Base-by-base conservation (phyloP, 1,140 invertebrate species). In the Zaprionus taronus region DNA sequence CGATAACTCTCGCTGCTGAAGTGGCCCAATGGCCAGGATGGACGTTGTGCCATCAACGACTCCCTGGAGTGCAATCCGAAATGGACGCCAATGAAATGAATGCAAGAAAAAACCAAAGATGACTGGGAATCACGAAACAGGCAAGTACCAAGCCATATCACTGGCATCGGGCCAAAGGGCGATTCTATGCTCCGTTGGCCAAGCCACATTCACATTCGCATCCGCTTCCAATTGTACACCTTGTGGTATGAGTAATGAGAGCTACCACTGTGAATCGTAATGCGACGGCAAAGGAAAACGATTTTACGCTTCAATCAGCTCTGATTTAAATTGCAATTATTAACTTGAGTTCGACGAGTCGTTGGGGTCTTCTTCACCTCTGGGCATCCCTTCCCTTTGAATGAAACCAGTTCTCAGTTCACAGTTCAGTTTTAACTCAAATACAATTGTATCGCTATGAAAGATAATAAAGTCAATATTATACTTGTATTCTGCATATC, bases 301-400 rank as follows among this genome's bases (percentile, higher is more conserved):
- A 90, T 90, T 90, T 90, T 91, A 80, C 85, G 82, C 86, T 90
- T 90, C 85, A 91, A 91, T 90, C 81, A 90, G 85, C 75, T 90
- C 77, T 90, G 85, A 90, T 90, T 90, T 91, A 91, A 90, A 90
- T 90, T 90, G 80, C 86, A 91, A 91, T 90, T 91, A 90, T 90
- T 91, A 90, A 90, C 85, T 72, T 64, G 41, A 72, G 64, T 70
- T 83, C 75, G 66, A 51, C 77, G 72, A 77, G 69, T 74, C 69
- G 57, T 66, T 58, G 28, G 65, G 51, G 31, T 64, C 20, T 14
- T 24, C 53, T 31, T 28, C 15, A 56, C 22, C 22, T 17, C 24
- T 6, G 24, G n/a, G 5, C 53, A 24, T 4, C 47, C 20, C 9
- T 14, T 20, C 11, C 4, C 0, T 14, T 51, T 24, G 2, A 12